These are phyloP conservation scores for Steatocranus sp. DNA, from an alignment of 2,797 vertebrate species.

Conservation along the genomic window DNA sequence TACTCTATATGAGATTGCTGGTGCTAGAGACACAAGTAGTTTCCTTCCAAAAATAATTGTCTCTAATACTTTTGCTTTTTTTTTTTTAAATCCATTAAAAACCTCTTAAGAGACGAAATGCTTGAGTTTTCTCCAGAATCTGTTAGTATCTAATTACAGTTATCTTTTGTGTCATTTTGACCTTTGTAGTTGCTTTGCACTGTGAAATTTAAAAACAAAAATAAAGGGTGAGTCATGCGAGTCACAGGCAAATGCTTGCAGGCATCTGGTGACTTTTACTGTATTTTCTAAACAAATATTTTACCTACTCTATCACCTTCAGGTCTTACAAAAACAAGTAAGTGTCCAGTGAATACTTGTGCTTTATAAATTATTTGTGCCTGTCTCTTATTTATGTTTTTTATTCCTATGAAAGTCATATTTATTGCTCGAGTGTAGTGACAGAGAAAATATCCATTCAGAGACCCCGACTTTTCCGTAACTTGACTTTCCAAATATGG, in stretches of 20 bases:
- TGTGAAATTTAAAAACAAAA: background rate
- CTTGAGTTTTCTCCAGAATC: background rate
- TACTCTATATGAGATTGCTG: background rate
- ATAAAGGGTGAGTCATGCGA: background rate
- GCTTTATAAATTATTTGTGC: background rate
- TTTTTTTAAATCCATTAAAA: background rate
- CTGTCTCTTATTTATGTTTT: background rate
- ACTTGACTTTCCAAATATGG: background rate
- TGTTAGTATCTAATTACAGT: background rate
- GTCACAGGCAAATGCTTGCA: background rate
- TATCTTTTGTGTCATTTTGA: background rate
- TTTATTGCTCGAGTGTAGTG: background rate
- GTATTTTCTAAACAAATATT: background rate
- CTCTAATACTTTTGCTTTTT: background rate
- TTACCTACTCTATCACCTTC: background rate
- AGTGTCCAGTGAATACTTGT: background rate
- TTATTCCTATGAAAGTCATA: background rate
- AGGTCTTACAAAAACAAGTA: background rate
- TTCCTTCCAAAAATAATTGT: background rate
- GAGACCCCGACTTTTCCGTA: background rate
- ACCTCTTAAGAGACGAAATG: background rate
- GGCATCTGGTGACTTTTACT: background rate
- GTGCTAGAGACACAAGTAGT: background rate
- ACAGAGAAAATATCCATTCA: background rate
- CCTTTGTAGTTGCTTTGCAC: background rate